These are phyloP conservation scores for Cherax quadricarinatus DNA, from an alignment of 1,140 invertebrate species.

Conservation along the genomic window DNA sequence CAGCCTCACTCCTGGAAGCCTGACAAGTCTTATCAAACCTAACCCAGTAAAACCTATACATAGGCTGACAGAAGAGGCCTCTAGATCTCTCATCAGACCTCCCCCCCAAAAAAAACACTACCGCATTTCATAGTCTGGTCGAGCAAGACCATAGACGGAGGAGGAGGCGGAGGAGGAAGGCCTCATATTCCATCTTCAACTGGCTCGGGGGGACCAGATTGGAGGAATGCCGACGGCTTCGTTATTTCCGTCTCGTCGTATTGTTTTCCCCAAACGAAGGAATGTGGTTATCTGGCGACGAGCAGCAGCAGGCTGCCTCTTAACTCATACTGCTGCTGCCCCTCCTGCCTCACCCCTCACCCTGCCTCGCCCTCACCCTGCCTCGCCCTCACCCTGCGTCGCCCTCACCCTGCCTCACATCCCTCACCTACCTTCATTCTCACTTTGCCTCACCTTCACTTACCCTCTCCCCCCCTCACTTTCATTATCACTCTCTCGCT, in stretches of 20 bases:
- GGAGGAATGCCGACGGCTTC: slow-evolving; percentile 52
- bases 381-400: too few species aligned
- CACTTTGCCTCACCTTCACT: not conserved
- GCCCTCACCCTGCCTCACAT: not conserved
- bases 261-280: slow-evolving; percentile 58
- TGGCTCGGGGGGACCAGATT: slow-evolving; percentile 5
- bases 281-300: slow-evolving; percentile 57
- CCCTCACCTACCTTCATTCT: not conserved
- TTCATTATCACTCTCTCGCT: too few species aligned
- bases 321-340: slow-evolving; percentile 14
- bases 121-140: too few species aligned
- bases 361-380: not conserved
- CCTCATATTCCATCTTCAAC: slow-evolving; percentile 50
- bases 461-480: not conserved
- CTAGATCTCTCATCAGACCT: too few species aligned
- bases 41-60: too few species aligned
- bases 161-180: not conserved
- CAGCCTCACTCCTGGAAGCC: too few species aligned
- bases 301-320: slow-evolving; percentile 23
- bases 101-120: too few species aligned
- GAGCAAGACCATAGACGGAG: too few species aligned
- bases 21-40: too few species aligned
- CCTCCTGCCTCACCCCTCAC: not conserved
- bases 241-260: slow-evolving; percentile 66
- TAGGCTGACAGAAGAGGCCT: too few species aligned